Percentiles rank a stretch among this genome's conserved stretches.
Evolutionary conservation across 1,140 invertebrate genomes (phyloP).

Genomic region (Ooceraea biroi): DNA sequence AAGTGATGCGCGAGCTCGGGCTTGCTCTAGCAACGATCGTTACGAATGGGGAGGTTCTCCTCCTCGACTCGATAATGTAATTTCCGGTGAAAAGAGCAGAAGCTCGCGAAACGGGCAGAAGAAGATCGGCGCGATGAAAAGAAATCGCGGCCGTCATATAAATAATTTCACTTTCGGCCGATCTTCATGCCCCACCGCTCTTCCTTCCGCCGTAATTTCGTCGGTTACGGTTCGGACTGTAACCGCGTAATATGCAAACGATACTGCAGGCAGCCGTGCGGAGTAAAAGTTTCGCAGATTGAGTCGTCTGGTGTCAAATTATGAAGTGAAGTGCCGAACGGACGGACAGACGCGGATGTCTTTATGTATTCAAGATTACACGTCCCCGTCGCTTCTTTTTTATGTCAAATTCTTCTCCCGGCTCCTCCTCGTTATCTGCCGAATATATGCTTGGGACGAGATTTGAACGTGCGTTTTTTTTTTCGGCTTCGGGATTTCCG

Average conservation of each 20-base stretch:
- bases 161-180: slow-evolving; percentile 67
- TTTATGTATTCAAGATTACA: background rate
- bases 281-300: background rate
- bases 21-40: slow-evolving; percentile 7
- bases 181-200: slow-evolving; percentile 25
- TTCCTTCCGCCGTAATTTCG: slow-evolving; percentile 31
- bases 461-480: too few species aligned
- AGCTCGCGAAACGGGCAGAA: too few species aligned
- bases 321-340: background rate
- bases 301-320: background rate
- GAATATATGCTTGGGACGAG: too few species aligned
- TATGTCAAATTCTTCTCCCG: too few species aligned
- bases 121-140: slow-evolving; percentile 9
- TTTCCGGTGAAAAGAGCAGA: slow-evolving; percentile 50
- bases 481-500: too few species aligned
- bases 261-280: background rate
- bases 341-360: background rate
- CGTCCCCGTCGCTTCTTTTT: too few species aligned
- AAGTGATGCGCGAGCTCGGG: slow-evolving; percentile 8
- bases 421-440: too few species aligned
- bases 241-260: background rate
- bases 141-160: slow-evolving; percentile 51
- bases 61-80: slow-evolving; percentile 34
- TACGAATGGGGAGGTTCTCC: background rate
- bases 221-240: background rate